Evolutionary conservation across 2,113 vertebrate species (phyloP).

Genomic region (Phrynosoma platyrhinos): DNA sequence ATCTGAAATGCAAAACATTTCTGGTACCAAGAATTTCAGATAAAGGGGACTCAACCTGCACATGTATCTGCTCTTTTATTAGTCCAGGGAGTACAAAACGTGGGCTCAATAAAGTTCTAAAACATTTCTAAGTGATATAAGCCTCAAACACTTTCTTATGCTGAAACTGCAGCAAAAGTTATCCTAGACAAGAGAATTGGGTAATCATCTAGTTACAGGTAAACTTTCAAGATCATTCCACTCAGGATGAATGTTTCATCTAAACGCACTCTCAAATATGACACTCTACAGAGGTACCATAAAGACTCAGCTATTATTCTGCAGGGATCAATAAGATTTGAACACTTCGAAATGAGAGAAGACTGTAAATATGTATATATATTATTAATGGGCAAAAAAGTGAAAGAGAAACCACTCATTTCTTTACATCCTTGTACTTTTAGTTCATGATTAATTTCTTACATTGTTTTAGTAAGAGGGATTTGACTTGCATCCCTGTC

Average conservation of each 20-base stretch:
- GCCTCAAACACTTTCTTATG: background rate
- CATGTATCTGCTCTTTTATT: background rate
- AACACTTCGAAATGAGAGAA: background rate
- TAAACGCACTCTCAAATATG: background rate
- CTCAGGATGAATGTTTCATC: background rate
- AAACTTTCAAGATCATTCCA: background rate
- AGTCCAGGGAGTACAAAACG: background rate
- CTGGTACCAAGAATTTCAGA: too few species aligned
- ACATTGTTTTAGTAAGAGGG: conserved; percentile 30
- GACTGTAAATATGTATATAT: background rate
- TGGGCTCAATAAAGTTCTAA: background rate
- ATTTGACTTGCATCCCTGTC: conserved; percentile 40
- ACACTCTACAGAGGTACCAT: background rate
- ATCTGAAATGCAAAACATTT: too few species aligned
- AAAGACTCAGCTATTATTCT: background rate
- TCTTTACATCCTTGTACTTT: conserved; percentile 5
- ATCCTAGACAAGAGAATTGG: background rate
- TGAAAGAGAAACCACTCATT: background rate
- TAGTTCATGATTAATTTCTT: conserved; percentile 33
- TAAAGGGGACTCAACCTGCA: background rate
- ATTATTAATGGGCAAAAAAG: background rate
- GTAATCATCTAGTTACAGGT: background rate
- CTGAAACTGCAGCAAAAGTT: background rate
- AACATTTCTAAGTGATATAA: background rate
- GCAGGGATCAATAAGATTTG: background rate